Conservation (phyloP, 2,113 vertebrate genomes). For the Ageneiosus marmoratus region DNA sequence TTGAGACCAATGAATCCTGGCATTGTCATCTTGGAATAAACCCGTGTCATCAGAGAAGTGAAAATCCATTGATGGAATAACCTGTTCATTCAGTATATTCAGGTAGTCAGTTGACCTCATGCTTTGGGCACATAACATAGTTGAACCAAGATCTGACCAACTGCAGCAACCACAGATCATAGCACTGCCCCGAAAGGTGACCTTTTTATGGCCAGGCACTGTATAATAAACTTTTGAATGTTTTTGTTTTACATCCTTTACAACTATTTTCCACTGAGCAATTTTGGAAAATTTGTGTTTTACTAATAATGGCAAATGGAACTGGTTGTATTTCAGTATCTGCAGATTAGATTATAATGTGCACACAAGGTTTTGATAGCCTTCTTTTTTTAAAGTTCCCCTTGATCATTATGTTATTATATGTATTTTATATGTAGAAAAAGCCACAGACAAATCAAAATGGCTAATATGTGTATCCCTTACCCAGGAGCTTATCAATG, state of each 20-base stretch:
- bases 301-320: not conserved
- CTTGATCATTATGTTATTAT: not conserved
- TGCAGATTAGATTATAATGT: not conserved
- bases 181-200: no score
- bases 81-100: no score
- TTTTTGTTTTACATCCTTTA: not conserved
- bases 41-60: no score
- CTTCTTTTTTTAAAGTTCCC: not conserved
- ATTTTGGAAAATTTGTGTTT: not conserved
- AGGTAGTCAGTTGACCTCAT: no score
- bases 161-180: no score
- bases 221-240: no score
- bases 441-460: not conserved
- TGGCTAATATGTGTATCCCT: not conserved
- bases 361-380: not conserved
- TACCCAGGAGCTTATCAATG: conserved; percentile 56
- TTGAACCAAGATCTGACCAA: no score
- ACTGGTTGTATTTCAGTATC: not conserved
- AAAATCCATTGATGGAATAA: no score
- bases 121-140: no score
- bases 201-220: no score
- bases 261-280: not conserved
- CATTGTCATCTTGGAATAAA: no score
- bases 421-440: not conserved
- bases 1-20: no score